Evolutionary conservation across 2,888 invertebrate genomes (phyloP).

Genomic region (Embidobia sp.): DNA sequence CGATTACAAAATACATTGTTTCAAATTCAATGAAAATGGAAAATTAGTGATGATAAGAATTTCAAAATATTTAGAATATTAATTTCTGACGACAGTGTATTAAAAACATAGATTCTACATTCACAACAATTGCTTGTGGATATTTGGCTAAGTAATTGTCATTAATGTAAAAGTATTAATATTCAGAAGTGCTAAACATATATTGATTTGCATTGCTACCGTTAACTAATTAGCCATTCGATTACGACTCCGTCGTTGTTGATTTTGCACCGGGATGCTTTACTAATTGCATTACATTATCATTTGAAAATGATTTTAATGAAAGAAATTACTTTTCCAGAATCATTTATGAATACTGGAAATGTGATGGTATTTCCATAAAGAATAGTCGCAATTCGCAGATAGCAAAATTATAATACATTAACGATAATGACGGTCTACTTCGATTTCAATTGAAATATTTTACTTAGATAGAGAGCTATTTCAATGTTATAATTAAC

Average conservation of each 20-base stretch:
- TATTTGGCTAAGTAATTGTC: conserved; percentile 25
- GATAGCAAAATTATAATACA: conserved; percentile 38
- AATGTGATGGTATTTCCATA: conserved; percentile 25
- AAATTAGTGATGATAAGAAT: no score
- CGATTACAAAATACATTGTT: no score
- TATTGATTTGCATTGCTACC: conserved; percentile 35
- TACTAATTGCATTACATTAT: conserved; percentile 40
- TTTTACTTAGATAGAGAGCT: conserved; percentile 45
- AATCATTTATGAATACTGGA: conserved; percentile 37
- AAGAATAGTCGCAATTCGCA: conserved; percentile 16
- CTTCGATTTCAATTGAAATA: conserved; percentile 45
- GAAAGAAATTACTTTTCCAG: conserved; percentile 44
- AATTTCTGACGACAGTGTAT: no score
- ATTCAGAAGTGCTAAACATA: conserved; percentile 29
- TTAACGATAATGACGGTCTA: conserved; percentile 37
- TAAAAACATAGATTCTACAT: no score
- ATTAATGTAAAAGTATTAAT: conserved; percentile 37
- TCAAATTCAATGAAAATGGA: not conserved
- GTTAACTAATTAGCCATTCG: conserved; percentile 29
- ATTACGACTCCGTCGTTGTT: conserved; percentile 12
- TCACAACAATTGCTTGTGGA: not conserved
- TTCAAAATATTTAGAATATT: no score
- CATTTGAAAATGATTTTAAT: conserved; percentile 44
- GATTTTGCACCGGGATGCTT: conserved; percentile 10
- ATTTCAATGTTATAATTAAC: conserved; percentile 51